Base-by-base conservation (phyloP, 2,797 vertebrate species). In the Pyrrhura leucotis region DNA sequence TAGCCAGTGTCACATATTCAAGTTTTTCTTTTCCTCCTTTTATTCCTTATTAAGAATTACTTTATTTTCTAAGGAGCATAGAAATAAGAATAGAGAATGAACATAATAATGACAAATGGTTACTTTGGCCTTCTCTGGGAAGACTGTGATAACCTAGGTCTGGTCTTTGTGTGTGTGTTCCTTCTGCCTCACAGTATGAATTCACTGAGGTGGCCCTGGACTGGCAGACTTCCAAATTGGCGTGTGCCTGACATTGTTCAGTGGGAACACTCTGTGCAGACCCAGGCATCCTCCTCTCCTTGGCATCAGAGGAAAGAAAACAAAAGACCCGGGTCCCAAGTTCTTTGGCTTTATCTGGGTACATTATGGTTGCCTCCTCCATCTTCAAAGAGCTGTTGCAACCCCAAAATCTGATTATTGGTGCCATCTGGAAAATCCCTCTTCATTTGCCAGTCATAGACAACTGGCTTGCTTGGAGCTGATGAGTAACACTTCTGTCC, bases 231-330 rank as follows among this genome's bases (percentile, higher is more conserved):
- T 97, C 97, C 97, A 95, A 26, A 16, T 83, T 98, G 98, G 97
- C 93, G 91, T 97, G 98, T 98, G 98, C 96, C 98, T 97, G 84
- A 96, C 96, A 98, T 98, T 98, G 97, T 97, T 96, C 84, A 59
- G 44, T 6, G 42, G 90, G 98, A 98, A 98, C 96, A 73, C 93
- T 96, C 62, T 96, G 97, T 98, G 94, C 96, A 94, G 73, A 92
- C 85, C 53, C 89, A 91, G 96, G 76, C 97, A 94, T 39, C 54
- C 97, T 98, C 95, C 97, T 98, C 97, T 98, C 95, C 96, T 82
- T 88, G 85, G 88, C 92, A 90, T 85, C 65, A 66, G 42, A 94
- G 96, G 53, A 59, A 77, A 89, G 73, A 83, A 95, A 97, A 95
- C 82, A 96, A 94, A 97, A 93, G 75, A 35, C 80, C 68, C 89